phyloP scores from a whole-genome alignment of 2,797 vertebrate genomes.

The Poecilia picta region DNA sequence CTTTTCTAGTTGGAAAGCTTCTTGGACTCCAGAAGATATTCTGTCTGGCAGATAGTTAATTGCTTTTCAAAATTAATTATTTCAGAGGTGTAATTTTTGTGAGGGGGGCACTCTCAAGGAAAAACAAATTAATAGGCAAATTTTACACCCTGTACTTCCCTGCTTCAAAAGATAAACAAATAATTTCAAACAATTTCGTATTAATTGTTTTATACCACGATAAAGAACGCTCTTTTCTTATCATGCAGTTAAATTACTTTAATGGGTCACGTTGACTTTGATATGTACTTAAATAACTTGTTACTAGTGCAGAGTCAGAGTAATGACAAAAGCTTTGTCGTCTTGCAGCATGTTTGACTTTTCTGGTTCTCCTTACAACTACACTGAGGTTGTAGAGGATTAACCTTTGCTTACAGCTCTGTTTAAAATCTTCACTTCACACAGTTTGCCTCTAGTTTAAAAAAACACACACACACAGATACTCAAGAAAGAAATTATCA shows the following conservation, averaged over 20 bases:
- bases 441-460: background rate
- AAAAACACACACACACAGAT: background rate
- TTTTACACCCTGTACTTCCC: background rate
- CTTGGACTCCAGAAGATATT: background rate
- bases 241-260: background rate
- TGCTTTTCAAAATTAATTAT: background rate
- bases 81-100: background rate
- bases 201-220: background rate
- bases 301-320: background rate
- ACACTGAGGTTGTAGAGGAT: background rate
- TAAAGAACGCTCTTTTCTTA: background rate
- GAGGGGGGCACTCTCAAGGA: background rate
- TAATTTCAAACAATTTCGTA: background rate
- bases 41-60: conserved; percentile 12
- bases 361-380: background rate
- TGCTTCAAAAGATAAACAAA: background rate
- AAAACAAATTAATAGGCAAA: conserved; percentile 1
- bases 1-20: background rate
- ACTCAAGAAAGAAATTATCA: background rate
- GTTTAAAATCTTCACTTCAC: background rate
- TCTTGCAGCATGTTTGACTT: background rate
- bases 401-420: background rate
- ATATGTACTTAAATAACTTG: background rate
- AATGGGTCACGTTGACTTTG: background rate
- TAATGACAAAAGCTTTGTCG: background rate